Evolutionary conservation across 1,140 invertebrate species (phyloP), one percentile per base, ranked within the genome.

Genomic region (Scaptodrosophila lebanonensis): DNA sequence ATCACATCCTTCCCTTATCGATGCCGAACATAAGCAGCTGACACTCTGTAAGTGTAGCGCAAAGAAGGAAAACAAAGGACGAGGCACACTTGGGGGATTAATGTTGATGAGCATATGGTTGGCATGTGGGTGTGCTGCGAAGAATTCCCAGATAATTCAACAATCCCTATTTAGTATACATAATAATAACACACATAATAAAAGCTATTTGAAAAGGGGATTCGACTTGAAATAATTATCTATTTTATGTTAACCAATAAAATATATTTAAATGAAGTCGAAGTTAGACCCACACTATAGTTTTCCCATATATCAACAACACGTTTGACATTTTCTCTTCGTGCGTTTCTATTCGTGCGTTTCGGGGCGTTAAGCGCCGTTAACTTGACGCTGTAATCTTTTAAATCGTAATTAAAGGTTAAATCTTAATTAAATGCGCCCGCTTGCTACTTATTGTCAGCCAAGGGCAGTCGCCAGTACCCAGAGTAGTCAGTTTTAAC

Each of bases 341-440:
- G n/a, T n/a, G n/a, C n/a, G n/a, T n/a, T n/a, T n/a, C n/a, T n/a
- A n/a, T n/a, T n/a, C n/a, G n/a, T n/a, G n/a, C n/a, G n/a, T n/a
- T n/a, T n/a, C n/a, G n/a, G n/a, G n/a, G n/a, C n/a, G n/a, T n/a
- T 25, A 25, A 4, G 22, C 22, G 3, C 8, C 8, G 22, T 25
- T 5, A 65, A 60, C 67, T 68, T 66, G 68, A 73, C 65, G 68
- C 47, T 50, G 39, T 79, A 77, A 79, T 77, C 73, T 68, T 72
- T 73, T 79, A 68, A 79, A 79, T 73, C 73, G 75, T 79, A 82
- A 69, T 82, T 73, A 82, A 79, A 82, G 69, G 68, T 82, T 73
- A 69, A 69, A 66, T 73, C 68, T 62, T 79, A 82, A 79, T 79
- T 79, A 79, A 73, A 79, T 69, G 69, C 44, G 54, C 52, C 38